These are phyloP conservation scores for Lasioglossum albipes DNA, from an alignment of 1,140 invertebrate species.

Conservation along the genomic window DNA sequence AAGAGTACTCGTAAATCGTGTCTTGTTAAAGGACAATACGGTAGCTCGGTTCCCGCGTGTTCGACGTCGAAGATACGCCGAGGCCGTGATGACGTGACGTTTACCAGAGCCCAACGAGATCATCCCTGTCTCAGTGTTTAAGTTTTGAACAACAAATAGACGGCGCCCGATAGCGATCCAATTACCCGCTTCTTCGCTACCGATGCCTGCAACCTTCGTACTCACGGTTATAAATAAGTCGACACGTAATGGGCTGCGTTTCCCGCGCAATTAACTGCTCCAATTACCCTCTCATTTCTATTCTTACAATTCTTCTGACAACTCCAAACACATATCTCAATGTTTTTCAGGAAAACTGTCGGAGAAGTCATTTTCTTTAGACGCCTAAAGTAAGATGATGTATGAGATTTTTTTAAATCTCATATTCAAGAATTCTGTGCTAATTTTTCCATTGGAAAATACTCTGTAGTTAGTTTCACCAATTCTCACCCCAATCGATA, in stretches of 20 bases:
- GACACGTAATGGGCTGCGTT: background rate
- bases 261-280: background rate
- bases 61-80: constrained; percentile 54
- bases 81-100: constrained; percentile 51
- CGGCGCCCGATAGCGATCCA: constrained; percentile 61
- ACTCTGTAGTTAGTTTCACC: no score
- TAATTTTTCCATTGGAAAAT: no score
- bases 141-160: constrained; percentile 72
- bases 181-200: constrained; percentile 54
- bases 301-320: background rate
- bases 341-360: no score
- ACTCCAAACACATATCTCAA: no score
- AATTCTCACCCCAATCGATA: no score
- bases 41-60: constrained; percentile 25
- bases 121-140: constrained; percentile 66
- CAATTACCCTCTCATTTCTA: background rate
- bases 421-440: no score
- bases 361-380: no score
- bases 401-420: no score
- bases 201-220: constrained; percentile 9
- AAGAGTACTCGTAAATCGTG: constrained; percentile 7
- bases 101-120: constrained; percentile 64
- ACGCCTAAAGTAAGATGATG: no score
- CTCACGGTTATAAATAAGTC: constrained; percentile 31
- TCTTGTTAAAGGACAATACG: constrained; percentile 11